Evolutionary conservation across 1,140 invertebrate species (phyloP).

Genomic region (Anthonomus grandis): DNA sequence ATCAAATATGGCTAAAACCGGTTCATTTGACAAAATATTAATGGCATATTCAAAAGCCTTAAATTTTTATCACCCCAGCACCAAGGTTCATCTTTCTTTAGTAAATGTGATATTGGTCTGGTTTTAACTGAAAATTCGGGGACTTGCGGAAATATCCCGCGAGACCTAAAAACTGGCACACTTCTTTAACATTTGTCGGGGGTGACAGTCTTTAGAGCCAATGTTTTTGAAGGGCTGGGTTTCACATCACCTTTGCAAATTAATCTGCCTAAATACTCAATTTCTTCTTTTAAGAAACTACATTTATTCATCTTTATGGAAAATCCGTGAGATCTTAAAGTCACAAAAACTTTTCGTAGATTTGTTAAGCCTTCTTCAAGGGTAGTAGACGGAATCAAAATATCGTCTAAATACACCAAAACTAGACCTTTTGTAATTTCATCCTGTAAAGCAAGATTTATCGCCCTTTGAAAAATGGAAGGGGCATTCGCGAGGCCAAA

Average conservation of each 20-base stretch:
- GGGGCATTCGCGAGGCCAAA: slow-evolving; percentile 50
- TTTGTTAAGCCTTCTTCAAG: slow-evolving; percentile 32
- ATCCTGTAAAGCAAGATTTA: slow-evolving; percentile 42
- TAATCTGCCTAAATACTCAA: slow-evolving; percentile 21
- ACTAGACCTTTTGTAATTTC: slow-evolving; percentile 18
- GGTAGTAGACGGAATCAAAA: slow-evolving; percentile 31
- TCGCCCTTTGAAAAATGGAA: slow-evolving; percentile 47
- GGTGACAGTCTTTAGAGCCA: too few relatives aligned
- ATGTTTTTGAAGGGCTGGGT: too few relatives aligned
- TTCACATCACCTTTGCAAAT: slow-evolving; percentile 24
- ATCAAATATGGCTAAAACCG: too few relatives aligned
- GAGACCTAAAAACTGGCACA: too few relatives aligned
- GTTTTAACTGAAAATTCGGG: too few relatives aligned
- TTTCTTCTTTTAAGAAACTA: slow-evolving; percentile 15
- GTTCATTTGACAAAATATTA: too few relatives aligned
- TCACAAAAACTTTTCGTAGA: slow-evolving; percentile 30
- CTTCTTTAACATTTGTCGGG: too few relatives aligned
- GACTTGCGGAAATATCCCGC: too few relatives aligned
- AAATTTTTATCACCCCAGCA: too few relatives aligned
- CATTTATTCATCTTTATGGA: slow-evolving; percentile 27
- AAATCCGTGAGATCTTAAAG: slow-evolving; percentile 19
- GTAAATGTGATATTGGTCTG: too few relatives aligned
- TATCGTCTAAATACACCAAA: slow-evolving; percentile 36
- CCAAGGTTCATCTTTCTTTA: too few relatives aligned
- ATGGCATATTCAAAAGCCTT: too few relatives aligned